Percentiles rank a stretch among this genome's conserved stretches.
Conservation (phyloP, 2,888 invertebrate genomes). For the Ariolimax columbianus region DNA sequence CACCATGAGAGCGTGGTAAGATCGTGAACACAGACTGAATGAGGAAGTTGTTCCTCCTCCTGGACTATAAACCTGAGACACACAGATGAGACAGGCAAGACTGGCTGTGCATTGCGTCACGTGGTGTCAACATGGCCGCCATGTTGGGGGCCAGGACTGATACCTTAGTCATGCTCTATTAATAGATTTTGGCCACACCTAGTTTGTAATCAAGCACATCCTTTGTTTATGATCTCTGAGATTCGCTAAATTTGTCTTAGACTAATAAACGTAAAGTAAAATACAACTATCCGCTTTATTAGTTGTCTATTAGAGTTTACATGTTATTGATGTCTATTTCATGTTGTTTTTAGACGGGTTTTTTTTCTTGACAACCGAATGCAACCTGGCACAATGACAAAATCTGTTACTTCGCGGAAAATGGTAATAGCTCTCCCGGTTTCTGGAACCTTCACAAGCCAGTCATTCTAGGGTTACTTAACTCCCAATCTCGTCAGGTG, state of each 20-base stretch:
- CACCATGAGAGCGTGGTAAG: neutral
- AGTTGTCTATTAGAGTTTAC: too few relatives aligned
- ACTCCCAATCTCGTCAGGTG: too few relatives aligned
- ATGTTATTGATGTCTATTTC: too few relatives aligned
- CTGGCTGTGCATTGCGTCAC: constrained; percentile 44
- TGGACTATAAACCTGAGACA: constrained; percentile 39
- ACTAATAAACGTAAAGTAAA: too few relatives aligned
- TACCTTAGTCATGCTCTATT: constrained; percentile 43
- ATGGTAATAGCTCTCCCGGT: too few relatives aligned
- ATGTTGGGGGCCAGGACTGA: constrained; percentile 29
- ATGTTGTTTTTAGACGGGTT: too few relatives aligned
- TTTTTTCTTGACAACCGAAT: neutral
- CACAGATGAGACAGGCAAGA: constrained; percentile 39
- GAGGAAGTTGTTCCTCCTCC: constrained; percentile 16
- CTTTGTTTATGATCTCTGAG: neutral
- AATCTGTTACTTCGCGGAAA: neutral
- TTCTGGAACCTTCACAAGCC: too few relatives aligned
- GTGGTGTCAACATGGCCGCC: constrained; percentile 52
- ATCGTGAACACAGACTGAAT: neutral
- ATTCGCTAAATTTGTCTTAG: too few relatives aligned
- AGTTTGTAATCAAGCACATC: neutral
- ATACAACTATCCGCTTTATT: too few relatives aligned
- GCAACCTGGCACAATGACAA: neutral
- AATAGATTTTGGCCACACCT: constrained; percentile 26
- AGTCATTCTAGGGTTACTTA: too few relatives aligned